Percentiles rank a stretch among this genome's conserved stretches.
phyloP scores from a whole-genome alignment of 2,888 invertebrate genomes.

The Drosophila stalkeri region DNA sequence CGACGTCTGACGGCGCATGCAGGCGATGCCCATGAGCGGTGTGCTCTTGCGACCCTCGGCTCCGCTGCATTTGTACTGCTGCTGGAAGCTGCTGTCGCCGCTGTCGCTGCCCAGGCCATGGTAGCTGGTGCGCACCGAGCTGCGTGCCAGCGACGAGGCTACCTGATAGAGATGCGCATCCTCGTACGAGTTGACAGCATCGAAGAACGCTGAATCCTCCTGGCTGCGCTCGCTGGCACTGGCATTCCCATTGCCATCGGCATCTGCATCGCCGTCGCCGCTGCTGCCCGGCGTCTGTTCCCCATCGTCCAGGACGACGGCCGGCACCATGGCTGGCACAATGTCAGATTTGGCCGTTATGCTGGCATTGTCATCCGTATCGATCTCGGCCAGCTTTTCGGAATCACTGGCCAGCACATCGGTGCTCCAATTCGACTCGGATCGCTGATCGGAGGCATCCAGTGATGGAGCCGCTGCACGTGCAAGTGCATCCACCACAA shows the following conservation, averaged over 20 bases:
- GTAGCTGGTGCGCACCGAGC: slow-evolving; percentile 84
- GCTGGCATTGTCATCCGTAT: slow-evolving; percentile 88
- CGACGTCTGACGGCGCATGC: slow-evolving; percentile 84
- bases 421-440: slow-evolving; percentile 98
- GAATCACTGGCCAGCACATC: slow-evolving; percentile 97
- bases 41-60: slow-evolving; percentile 72
- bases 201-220: slow-evolving; percentile 84
- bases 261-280: slow-evolving; percentile 64
- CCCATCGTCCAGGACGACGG: slow-evolving; percentile 66
- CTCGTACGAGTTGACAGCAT: slow-evolving; percentile 80
- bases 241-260: slow-evolving; percentile 59
- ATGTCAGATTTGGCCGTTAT: slow-evolving; percentile 91
- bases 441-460: slow-evolving; percentile 96
- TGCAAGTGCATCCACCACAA: slow-evolving; percentile 80
- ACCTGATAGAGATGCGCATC: slow-evolving; percentile 77
- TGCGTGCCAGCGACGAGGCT: slow-evolving; percentile 83
- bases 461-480: slow-evolving; percentile 83
- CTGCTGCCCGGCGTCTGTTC: slow-evolving; percentile 79
- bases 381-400: slow-evolving; percentile 94
- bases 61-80: slow-evolving; percentile 83
- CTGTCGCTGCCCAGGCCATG: slow-evolving; percentile 81
- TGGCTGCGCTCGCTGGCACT: slow-evolving; percentile 82
- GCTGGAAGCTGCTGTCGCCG: slow-evolving; percentile 84
- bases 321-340: slow-evolving; percentile 85
- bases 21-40: slow-evolving; percentile 76